Conservation (phyloP, 2,113 vertebrate species). For the Marmota flaviventris region DNA sequence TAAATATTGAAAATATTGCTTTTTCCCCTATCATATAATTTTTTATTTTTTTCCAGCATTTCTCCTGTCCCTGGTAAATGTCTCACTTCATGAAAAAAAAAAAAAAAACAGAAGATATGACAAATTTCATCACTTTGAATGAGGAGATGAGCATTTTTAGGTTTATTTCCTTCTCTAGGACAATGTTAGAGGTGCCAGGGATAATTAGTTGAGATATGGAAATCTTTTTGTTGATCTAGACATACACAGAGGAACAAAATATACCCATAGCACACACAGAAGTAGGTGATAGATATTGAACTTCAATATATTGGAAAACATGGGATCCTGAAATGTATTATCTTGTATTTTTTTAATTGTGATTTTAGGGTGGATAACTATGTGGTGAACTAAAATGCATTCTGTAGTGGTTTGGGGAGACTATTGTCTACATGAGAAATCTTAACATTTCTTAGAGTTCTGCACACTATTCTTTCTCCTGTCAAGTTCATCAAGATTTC, state of each 20-base stretch:
- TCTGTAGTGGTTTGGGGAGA: not conserved
- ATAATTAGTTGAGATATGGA: not conserved
- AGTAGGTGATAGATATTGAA: not conserved
- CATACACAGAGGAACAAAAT: not conserved
- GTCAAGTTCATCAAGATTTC: not conserved
- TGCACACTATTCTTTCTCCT: not conserved
- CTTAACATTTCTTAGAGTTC: not conserved
- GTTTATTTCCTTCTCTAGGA: not conserved
- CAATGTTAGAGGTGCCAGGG: not conserved
- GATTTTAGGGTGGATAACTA: not conserved
- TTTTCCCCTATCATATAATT: constrained; percentile 34
- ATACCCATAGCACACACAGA: not conserved
- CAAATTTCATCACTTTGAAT: not conserved
- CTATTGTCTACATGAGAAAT: not conserved
- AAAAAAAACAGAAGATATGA: not conserved
- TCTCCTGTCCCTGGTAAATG: not conserved
- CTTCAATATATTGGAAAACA: not conserved
- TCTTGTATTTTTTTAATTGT: not conserved
- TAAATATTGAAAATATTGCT: not conserved
- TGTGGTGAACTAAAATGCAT: not conserved
- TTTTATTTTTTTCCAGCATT: not conserved
- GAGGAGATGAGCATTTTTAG: not conserved
- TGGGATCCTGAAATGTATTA: not conserved
- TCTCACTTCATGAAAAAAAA: constrained; percentile 32
- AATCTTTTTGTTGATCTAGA: not conserved